phyloP scores from a whole-genome alignment of 2,113 vertebrate genomes.

The Loxodonta africana region DNA sequence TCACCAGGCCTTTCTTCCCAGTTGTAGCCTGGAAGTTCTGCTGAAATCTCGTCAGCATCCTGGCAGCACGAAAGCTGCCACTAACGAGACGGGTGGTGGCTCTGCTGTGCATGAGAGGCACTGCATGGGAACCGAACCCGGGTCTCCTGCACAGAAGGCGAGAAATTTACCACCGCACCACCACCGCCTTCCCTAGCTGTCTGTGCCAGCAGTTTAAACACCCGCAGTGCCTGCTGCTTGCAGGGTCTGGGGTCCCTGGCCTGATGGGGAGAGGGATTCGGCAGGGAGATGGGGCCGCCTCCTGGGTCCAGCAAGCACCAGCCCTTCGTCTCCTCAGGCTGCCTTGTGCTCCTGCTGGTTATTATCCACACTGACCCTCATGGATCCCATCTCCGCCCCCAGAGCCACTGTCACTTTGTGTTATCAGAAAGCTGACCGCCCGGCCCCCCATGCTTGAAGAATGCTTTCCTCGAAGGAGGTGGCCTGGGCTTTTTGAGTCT shows the following conservation, averaged over 20 bases:
- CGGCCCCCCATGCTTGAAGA: background rate
- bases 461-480: rapidly evolving
- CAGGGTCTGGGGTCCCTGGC: background rate
- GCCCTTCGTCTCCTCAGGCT: background rate
- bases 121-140: background rate
- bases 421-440: background rate
- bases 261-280: background rate
- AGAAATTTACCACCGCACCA: background rate
- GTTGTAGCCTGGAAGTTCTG: background rate
- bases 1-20: background rate
- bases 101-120: background rate
- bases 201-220: background rate
- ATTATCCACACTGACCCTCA: rapidly evolving
- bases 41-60: background rate
- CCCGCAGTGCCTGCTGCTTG: background rate
- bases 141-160: background rate
- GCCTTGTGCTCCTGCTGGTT: background rate
- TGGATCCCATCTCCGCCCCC: background rate
- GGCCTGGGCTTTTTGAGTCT: background rate
- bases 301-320: background rate
- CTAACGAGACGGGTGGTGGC: background rate
- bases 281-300: rapidly evolving
- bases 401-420: background rate
- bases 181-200: background rate
- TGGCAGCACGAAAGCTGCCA: background rate